phyloP scores from a whole-genome alignment of 1,140 invertebrate species.

The Megathymus violae region DNA sequence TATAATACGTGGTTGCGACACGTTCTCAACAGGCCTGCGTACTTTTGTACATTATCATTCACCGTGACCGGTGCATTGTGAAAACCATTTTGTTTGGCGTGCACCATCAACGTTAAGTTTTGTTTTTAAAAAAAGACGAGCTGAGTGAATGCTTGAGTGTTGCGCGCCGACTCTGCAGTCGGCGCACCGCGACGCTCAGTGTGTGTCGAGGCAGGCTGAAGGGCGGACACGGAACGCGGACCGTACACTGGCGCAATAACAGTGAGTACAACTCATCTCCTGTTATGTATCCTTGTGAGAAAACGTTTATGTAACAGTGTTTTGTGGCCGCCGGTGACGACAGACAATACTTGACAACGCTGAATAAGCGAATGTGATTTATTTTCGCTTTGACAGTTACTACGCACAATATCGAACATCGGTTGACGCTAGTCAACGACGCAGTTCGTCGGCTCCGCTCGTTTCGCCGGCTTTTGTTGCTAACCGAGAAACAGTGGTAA shows the following conservation, averaged over 20 bases:
- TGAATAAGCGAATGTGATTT: slow-evolving; percentile 24
- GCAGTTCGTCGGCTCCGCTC: slow-evolving; percentile 58
- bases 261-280: slow-evolving; percentile 58
- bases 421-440: slow-evolving; percentile 62
- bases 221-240: slow-evolving; percentile 51
- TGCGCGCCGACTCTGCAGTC: slow-evolving; percentile 36
- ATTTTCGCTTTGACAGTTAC: slow-evolving; percentile 73
- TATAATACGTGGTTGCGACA: slow-evolving; percentile 65
- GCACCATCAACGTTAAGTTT: slow-evolving; percentile 47
- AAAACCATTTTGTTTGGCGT: slow-evolving; percentile 42
- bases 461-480: slow-evolving; percentile 74
- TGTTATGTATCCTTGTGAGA: slow-evolving; percentile 51
- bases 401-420: slow-evolving; percentile 65
- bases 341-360: slow-evolving; percentile 30
- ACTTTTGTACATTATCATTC: slow-evolving; percentile 30
- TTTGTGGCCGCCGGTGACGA: slow-evolving; percentile 30
- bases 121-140: slow-evolving; percentile 58
- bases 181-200: slow-evolving; percentile 60
- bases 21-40: slow-evolving; percentile 38
- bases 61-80: slow-evolving; percentile 28
- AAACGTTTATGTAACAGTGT: slow-evolving; percentile 38
- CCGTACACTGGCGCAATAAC: slow-evolving; percentile 37
- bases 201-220: slow-evolving; percentile 55
- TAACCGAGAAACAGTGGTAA: slow-evolving; percentile 62
- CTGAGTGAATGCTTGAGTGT: slow-evolving; percentile 49